Percentiles rank a stretch among this genome's conserved stretches.
Conservation (phyloP, 2,113 vertebrate species). For the Nothocercus nigrocapillus region DNA sequence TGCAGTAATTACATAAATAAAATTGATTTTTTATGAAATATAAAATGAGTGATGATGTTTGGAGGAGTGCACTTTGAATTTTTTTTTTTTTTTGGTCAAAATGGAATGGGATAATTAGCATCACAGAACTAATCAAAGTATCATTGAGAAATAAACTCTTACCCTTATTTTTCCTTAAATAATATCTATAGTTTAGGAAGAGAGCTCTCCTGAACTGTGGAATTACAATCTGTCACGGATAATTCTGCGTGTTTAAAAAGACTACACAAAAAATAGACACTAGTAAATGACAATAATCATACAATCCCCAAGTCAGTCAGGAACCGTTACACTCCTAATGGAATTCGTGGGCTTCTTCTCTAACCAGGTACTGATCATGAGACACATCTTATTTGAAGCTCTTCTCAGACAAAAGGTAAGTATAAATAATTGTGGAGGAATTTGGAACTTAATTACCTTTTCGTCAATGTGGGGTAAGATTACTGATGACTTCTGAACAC, state of each 20-base stretch:
- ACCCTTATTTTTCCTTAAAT: neutral
- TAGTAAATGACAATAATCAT: neutral
- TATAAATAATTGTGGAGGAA: neutral
- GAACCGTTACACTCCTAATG: neutral
- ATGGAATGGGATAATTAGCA: neutral
- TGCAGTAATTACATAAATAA: conserved; percentile 30
- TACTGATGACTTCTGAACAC: neutral
- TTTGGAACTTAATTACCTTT: neutral
- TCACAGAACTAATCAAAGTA: neutral
- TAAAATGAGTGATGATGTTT: neutral
- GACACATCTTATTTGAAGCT: neutral
- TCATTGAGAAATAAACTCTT: neutral
- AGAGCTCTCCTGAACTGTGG: neutral
- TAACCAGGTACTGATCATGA: neutral
- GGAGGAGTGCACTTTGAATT: neutral
- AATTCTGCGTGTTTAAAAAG: neutral
- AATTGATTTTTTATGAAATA: conserved; percentile 9
- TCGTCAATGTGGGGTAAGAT: neutral
- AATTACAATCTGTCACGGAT: neutral
- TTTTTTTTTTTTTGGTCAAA: neutral
- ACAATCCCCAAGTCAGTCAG: neutral
- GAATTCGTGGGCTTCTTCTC: neutral
- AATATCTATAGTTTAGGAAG: neutral
- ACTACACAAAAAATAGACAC: neutral
- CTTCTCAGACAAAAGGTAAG: neutral